Evolutionary conservation across 2,113 vertebrate species (phyloP).

Genomic region (Lagopus leucura): DNA sequence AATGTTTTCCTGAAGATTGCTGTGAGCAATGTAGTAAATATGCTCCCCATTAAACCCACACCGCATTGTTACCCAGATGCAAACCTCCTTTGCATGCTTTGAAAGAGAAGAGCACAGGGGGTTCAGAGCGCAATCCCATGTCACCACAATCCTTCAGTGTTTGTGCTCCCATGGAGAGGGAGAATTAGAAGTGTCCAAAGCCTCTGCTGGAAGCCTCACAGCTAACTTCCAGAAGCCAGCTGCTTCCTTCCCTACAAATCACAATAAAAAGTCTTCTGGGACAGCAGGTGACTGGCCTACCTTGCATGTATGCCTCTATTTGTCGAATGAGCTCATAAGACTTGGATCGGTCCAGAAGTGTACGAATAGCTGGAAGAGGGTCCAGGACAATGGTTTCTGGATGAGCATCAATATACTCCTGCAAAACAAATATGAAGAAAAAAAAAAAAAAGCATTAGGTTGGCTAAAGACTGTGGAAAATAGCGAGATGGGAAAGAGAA

Average conservation of each 20-base stretch:
- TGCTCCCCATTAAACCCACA: background rate
- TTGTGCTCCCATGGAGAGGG: background rate
- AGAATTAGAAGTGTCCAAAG: background rate
- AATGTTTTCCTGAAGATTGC: constrained; percentile 18
- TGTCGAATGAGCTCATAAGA: constrained; percentile 96
- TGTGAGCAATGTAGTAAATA: background rate
- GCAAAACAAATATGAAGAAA: constrained; percentile 42
- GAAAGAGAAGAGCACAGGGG: background rate
- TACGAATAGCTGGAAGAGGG: constrained; percentile 95
- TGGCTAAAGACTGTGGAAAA: background rate
- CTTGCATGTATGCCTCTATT: constrained; percentile 96
- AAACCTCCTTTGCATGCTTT: background rate
- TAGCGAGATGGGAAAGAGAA: background rate
- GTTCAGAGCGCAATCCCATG: constrained; percentile 5
- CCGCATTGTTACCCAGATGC: background rate
- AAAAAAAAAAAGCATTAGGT: background rate
- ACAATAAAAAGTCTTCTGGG: background rate
- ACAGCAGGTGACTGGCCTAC: constrained; percentile 68
- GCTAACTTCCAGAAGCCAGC: background rate
- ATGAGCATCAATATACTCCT: constrained; percentile 97
- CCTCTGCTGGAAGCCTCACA: background rate
- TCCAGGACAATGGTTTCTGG: constrained; percentile 98
- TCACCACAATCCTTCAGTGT: background rate
- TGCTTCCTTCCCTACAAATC: background rate
- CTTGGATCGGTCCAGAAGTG: constrained; percentile 95